Evolutionary conservation across 2,113 vertebrate genomes (phyloP), one percentile per base, ranked within the genome.

Genomic region (Lutjanus erythropterus): DNA sequence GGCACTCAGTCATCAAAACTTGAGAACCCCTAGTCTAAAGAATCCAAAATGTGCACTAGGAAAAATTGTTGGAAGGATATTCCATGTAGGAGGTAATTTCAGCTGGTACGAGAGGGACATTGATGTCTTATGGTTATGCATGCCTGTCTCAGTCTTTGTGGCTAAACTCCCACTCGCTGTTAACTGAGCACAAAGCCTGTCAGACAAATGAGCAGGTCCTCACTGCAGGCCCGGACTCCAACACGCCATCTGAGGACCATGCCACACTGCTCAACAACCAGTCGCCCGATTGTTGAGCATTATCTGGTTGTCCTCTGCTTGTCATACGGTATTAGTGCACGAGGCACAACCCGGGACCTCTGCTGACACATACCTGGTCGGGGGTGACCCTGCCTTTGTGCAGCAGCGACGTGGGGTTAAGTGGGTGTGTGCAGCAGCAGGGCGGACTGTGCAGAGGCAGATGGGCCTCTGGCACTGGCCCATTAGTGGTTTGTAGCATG

Each of bases 321-420:
- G 94, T 95, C 95, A 93, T 62, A 56, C 64, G 72, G 74, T 60
- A 89, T 95, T 94, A 94, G 84, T 12, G 75, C 68, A 42, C 52
- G 31, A 71, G 79, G 71, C 78, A 64, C 53, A 52, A 81, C 75
- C 75, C 42, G n/a, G 78, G 83, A 85, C 85, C 86, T 80, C 71
- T 67, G 18, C 86, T 91, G 90, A 90, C 87, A 83, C 15, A 18
- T 91, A 91, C 90, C 91, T 93, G 86, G 89, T 90, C 33, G 70
- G 87, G 82, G 70, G 82, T 89, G 84, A 91, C 89, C 90, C 86
- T 46, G 56, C 53, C 81, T 92, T 95, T 94, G 92, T 94, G 41
- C 66, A 21, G 66, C 75, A 39, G 67, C 73, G 75, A 91, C 80
- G 68, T 33, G 55, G 89, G 93, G 94, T 95, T 92, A 94, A 94